These are phyloP conservation scores for Amazona finschi DNA, from an alignment of 2,797 vertebrate species.

Conservation along the genomic window DNA sequence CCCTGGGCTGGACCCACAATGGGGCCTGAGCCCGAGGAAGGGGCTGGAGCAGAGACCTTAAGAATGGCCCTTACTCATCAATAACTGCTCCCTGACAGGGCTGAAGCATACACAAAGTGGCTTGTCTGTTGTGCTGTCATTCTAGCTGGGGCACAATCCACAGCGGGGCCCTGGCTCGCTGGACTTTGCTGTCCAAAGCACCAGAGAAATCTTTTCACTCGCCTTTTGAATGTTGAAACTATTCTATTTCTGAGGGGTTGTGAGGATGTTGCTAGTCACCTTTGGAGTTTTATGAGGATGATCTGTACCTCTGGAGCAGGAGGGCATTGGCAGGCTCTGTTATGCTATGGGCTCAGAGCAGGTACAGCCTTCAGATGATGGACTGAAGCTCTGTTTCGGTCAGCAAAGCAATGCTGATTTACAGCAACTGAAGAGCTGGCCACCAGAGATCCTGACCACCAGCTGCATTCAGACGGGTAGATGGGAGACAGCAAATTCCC, in stretches of 20 bases:
- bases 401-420: neutral
- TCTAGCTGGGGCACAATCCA: slow-evolving; percentile 56
- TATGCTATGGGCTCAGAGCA: neutral
- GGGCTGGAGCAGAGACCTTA: slow-evolving; percentile 37
- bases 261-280: neutral
- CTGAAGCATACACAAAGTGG: slow-evolving; percentile 64
- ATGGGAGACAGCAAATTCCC: neutral
- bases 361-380: neutral
- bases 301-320: neutral
- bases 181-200: neutral
- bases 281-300: neutral
- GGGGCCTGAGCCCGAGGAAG: slow-evolving; percentile 39
- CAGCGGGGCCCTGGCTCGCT: slow-evolving; percentile 18
- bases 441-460: neutral
- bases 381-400: neutral
- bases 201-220: neutral
- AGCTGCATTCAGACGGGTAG: neutral
- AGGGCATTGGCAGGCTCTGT: neutral
- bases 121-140: slow-evolving; percentile 66
- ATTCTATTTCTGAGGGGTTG: neutral
- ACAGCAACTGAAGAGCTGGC: neutral
- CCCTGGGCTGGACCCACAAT: slow-evolving; percentile 53
- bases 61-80: slow-evolving; percentile 72
- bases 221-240: neutral
- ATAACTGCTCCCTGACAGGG: slow-evolving; percentile 73